Percentiles rank a stretch among this genome's conserved stretches.
These are phyloP conservation scores for Eulacestoma nigropectus DNA, from an alignment of 2,113 vertebrate species.

Conservation along the genomic window DNA sequence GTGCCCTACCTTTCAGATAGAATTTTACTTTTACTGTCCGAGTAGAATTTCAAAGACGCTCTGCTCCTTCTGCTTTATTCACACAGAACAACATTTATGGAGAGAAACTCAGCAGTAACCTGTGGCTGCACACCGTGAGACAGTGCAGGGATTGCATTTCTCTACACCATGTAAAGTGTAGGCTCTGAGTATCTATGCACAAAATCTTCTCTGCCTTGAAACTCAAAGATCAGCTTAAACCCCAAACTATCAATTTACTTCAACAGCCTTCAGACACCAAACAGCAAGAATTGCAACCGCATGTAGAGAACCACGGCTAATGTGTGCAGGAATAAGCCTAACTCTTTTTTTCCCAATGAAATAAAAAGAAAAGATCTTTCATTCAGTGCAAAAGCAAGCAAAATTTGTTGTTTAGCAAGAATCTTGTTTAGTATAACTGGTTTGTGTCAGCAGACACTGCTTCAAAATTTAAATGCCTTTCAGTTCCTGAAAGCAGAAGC, in stretches of 20 bases:
- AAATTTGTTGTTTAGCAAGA: neutral
- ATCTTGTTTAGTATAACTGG: neutral
- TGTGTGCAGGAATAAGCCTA: neutral
- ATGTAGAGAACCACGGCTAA: neutral
- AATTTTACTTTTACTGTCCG: neutral
- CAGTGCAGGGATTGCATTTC: neutral
- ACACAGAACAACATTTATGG: rapidly evolving
- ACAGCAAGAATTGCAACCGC: rapidly evolving
- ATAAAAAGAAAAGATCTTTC: neutral
- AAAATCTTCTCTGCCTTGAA: neutral
- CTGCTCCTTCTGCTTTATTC: neutral
- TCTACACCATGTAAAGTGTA: neutral
- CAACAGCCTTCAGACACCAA: neutral
- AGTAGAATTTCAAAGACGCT: neutral
- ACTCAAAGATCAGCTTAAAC: neutral
- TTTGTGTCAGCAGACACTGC: neutral
- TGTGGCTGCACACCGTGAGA: neutral
- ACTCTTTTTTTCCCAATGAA: neutral
- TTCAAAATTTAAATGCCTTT: neutral
- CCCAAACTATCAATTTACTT: neutral
- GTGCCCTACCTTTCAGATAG: neutral
- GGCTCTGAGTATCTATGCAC: neutral
- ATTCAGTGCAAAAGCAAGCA: neutral
- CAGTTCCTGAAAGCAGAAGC: neutral
- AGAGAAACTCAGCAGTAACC: neutral